These are phyloP conservation scores for Heliconius nattereri DNA, from an alignment of 1,140 invertebrate species.

Conservation along the genomic window DNA sequence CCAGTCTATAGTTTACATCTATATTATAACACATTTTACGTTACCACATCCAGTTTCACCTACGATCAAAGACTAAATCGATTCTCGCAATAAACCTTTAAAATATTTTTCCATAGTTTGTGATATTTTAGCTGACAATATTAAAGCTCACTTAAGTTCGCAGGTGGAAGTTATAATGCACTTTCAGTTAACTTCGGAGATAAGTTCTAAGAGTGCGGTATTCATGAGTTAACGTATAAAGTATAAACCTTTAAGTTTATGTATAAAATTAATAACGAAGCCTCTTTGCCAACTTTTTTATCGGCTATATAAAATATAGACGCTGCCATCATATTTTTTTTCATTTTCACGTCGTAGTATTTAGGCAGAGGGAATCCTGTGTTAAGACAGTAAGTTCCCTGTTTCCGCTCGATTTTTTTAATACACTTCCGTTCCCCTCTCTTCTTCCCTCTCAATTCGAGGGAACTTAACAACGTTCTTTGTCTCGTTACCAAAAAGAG, in stretches of 20 bases:
- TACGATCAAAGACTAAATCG: conserved; percentile 5
- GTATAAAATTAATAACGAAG: conserved; percentile 11
- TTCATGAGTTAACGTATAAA: conserved; percentile 29
- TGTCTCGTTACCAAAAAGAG: too few relatives aligned
- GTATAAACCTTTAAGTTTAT: conserved; percentile 14
- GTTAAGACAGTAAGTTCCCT: too few relatives aligned
- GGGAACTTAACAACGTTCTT: too few relatives aligned
- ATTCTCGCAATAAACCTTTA: conserved; percentile 31
- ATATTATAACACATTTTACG: too few relatives aligned
- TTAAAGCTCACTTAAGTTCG: conserved; percentile 41
- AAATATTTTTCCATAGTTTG: conserved; percentile 38
- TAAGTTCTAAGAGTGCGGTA: conserved; percentile 37
- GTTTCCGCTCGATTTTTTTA: too few relatives aligned
- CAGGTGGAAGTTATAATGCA: conserved; percentile 53
- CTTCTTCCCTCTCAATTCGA: too few relatives aligned
- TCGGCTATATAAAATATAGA: not conserved
- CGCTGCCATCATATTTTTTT: too few relatives aligned
- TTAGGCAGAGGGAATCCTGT: too few relatives aligned
- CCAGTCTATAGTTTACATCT: too few relatives aligned
- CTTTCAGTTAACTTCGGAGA: conserved; percentile 47
- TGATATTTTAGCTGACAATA: conserved; percentile 30
- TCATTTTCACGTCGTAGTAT: too few relatives aligned
- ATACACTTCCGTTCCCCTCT: too few relatives aligned
- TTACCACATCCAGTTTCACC: not conserved
- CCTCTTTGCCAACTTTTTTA: not conserved